A percentile compares a stretch with the other conserved stretches of the same genome.
These are phyloP conservation scores for Xylophagus ater DNA, from an alignment of 2,888 invertebrate species.

Conservation along the genomic window DNA sequence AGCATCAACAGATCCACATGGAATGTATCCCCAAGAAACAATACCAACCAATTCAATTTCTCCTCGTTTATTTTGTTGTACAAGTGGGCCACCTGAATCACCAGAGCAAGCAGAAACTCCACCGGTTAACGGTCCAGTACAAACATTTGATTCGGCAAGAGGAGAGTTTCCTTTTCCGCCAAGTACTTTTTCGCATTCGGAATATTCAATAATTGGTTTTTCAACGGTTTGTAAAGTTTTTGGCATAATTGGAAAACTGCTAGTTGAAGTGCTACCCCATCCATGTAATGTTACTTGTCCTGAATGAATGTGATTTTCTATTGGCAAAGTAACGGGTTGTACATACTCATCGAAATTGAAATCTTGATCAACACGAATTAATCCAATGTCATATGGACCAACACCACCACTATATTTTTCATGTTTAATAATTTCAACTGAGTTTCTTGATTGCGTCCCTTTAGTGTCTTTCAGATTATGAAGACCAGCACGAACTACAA, in stretches of 20 bases:
- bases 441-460: slow-evolving; percentile 25
- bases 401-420: slow-evolving; percentile 30
- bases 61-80: slow-evolving; percentile 26
- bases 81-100: slow-evolving; percentile 35
- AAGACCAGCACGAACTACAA: slow-evolving; percentile 37
- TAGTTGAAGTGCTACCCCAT: no score
- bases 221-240: slow-evolving; percentile 28
- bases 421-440: slow-evolving; percentile 31
- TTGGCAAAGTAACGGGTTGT: slow-evolving; percentile 33
- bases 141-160: slow-evolving; percentile 34
- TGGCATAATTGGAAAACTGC: slow-evolving; percentile 18
- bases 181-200: slow-evolving; percentile 22
- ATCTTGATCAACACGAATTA: slow-evolving; percentile 33
- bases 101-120: slow-evolving; percentile 40
- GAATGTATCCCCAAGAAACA: slow-evolving; percentile 43
- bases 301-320: slow-evolving; percentile 21
- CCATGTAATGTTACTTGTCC: slow-evolving; percentile 35
- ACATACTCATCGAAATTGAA: slow-evolving; percentile 29
- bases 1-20: slow-evolving; percentile 34
- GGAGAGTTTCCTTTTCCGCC: slow-evolving; percentile 21
- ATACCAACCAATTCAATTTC: slow-evolving; percentile 37
- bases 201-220: slow-evolving; percentile 25
- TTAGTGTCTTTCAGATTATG: slow-evolving; percentile 29
- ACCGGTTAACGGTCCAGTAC: slow-evolving; percentile 38
- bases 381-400: slow-evolving; percentile 44